A percentile compares a stretch with the other conserved stretches of the same genome.
Evolutionary conservation across 2,797 vertebrate genomes (phyloP).

Genomic region (Stomatorhinus walkeri): DNA sequence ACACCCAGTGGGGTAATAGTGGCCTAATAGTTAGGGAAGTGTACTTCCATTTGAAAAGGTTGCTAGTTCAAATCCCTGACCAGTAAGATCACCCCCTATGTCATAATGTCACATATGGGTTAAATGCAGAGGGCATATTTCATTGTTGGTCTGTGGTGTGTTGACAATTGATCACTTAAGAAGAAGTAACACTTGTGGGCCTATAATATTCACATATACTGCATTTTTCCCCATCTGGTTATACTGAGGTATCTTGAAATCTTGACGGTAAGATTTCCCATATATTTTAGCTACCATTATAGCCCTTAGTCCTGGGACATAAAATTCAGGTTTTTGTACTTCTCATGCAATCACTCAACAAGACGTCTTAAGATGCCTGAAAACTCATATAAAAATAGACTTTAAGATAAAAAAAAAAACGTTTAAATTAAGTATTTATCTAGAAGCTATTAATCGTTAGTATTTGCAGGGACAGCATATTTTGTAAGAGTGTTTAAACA

Average conservation of each 20-base stretch:
- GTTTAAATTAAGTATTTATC: neutral
- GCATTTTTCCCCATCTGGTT: neutral
- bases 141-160: too few species aligned
- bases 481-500: neutral
- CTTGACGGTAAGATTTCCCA: neutral
- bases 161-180: too few species aligned
- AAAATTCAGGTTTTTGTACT: neutral
- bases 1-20: neutral
- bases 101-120: too few species aligned
- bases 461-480: neutral
- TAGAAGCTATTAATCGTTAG: neutral
- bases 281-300: neutral
- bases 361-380: neutral
- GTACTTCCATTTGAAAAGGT: too few species aligned
- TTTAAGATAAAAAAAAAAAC: neutral
- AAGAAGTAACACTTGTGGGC: neutral
- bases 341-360: neutral
- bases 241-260: neutral
- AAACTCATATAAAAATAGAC: neutral
- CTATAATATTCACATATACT: neutral
- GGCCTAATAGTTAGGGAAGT: too few species aligned
- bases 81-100: too few species aligned
- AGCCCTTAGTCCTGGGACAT: neutral
- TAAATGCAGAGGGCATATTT: too few species aligned
- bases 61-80: too few species aligned